A percentile compares a stretch with the other conserved stretches of the same genome.
These are phyloP conservation scores for Sicus ferrugineus DNA, from an alignment of 2,888 invertebrate genomes.

Conservation along the genomic window DNA sequence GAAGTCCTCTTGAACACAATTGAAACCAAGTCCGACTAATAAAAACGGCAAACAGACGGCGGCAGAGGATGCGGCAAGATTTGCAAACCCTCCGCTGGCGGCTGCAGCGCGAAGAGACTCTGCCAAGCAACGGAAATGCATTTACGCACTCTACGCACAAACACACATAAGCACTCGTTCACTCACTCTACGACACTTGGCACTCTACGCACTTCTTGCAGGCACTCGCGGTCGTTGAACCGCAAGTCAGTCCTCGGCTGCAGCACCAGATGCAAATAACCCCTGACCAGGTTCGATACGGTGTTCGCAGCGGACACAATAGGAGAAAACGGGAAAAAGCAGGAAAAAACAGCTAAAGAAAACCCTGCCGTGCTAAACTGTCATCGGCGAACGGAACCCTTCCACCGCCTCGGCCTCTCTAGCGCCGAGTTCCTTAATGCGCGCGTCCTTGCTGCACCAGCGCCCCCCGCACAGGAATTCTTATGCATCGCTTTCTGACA, in stretches of 20 bases:
- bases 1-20: conserved; percentile 2
- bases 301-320: too few species aligned
- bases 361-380: conserved; percentile 4
- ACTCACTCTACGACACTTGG: neutral
- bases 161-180: neutral
- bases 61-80: conserved; percentile 12
- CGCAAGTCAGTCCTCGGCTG: conserved; percentile 6
- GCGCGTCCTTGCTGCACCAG: neutral
- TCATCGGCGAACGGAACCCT: conserved; percentile 19
- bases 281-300: conserved; percentile 2
- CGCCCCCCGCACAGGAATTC: neutral
- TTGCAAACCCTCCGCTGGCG: conserved; percentile 4
- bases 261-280: conserved; percentile 20
- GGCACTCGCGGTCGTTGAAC: conserved; percentile 20
- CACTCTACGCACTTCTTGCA: conserved; percentile 2
- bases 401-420: neutral
- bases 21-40: conserved; percentile 7
- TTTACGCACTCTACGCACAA: conserved; percentile 17
- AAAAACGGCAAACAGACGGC: conserved; percentile 1
- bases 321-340: neutral
- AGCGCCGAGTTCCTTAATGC: neutral
- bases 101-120: neutral
- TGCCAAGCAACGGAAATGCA: conserved; percentile 18
- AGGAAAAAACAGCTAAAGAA: neutral
- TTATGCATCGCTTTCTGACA: conserved; percentile 18